These are phyloP conservation scores for Drosophila aldrichi DNA, from an alignment of 2,888 invertebrate genomes.

Conservation along the genomic window DNA sequence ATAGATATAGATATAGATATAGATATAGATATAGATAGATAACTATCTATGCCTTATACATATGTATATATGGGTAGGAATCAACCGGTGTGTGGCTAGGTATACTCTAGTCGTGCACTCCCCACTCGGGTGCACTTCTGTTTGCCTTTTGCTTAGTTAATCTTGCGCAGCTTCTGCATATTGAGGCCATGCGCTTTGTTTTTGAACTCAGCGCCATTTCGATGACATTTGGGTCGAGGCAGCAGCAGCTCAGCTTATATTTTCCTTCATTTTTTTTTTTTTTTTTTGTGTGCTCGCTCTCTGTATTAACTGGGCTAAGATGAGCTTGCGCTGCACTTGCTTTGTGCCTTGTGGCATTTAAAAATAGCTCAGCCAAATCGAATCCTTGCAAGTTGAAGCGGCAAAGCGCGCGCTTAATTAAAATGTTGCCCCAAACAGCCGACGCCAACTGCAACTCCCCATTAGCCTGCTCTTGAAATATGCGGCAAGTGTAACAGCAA, in stretches of 20 bases:
- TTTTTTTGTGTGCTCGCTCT: background rate
- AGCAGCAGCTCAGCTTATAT: conserved; percentile 8
- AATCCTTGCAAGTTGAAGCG: conserved; percentile 40
- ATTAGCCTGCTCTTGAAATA: background rate
- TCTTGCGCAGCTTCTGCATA: conserved; percentile 13
- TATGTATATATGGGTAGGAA: no score
- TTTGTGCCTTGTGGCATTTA: conserved; percentile 9
- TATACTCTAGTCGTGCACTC: background rate
- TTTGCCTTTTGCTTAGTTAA: conserved; percentile 14
- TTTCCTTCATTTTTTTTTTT: conserved; percentile 3
- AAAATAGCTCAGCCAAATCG: conserved; percentile 25
- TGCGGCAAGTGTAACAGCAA: background rate
- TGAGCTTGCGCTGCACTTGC: conserved; percentile 21
- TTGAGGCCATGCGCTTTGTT: conserved; percentile 24
- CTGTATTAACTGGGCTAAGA: conserved; percentile 37
- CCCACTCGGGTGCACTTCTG: background rate
- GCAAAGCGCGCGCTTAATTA: conserved; percentile 32
- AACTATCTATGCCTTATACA: no score
- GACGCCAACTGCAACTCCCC: no score
- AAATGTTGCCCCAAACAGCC: conserved; percentile 13
- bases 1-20: no score
- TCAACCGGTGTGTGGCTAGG: background rate
- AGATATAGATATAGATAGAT: no score
- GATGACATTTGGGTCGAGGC: conserved; percentile 30
- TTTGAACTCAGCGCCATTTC: conserved; percentile 5